These are phyloP conservation scores for Delia radicum DNA, from an alignment of 1,140 invertebrate species.

Conservation along the genomic window DNA sequence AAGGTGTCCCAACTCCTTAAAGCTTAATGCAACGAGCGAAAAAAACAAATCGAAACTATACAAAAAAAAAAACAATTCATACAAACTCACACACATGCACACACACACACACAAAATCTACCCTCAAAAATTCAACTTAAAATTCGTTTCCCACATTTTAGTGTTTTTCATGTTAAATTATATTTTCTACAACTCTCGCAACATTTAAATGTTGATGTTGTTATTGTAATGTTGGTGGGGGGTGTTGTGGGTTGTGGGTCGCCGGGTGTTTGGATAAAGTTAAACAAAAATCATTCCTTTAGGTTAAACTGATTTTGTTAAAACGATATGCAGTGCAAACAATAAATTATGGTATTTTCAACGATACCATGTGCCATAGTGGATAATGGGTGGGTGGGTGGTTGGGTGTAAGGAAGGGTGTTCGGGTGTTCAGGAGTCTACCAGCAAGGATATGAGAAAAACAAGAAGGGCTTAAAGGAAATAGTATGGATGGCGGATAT, in stretches of 20 bases:
- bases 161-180: neutral
- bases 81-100: too few relatives aligned
- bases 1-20: too few relatives aligned
- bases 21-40: too few relatives aligned
- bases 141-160: neutral
- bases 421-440: too few relatives aligned
- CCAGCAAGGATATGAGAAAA: neutral
- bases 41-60: too few relatives aligned
- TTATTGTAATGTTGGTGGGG: neutral
- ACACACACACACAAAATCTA: too few relatives aligned
- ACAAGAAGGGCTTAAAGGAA: neutral
- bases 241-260: neutral
- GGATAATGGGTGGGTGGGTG: neutral
- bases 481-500: too few relatives aligned
- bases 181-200: neutral
- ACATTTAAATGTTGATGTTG: too few relatives aligned
- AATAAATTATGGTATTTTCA: conserved; percentile 11
- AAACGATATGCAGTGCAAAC: conserved; percentile 11
- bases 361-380: neutral
- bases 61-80: too few relatives aligned
- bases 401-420: too few relatives aligned
- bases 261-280: neutral
- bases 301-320: conserved; percentile 17
- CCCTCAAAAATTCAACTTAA: neutral
- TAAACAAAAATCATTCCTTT: neutral